Percentiles rank a stretch among this genome's conserved stretches.
These are phyloP conservation scores for Caenorhabditis doughertyi DNA, from an alignment of 2,888 invertebrate genomes.

Conservation along the genomic window DNA sequence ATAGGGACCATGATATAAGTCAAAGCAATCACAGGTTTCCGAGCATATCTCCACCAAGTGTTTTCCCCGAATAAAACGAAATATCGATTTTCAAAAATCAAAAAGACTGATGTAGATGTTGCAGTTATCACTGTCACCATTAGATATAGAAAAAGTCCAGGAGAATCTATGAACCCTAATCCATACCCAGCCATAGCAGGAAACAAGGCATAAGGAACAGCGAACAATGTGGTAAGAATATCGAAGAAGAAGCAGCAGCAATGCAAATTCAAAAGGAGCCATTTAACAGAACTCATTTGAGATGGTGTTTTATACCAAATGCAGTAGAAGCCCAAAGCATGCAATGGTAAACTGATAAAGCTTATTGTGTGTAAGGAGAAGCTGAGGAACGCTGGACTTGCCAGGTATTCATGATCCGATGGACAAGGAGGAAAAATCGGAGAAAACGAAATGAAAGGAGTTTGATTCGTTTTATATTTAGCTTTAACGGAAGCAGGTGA, in stretches of 20 bases:
- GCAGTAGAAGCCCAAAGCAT: constrained; percentile 46
- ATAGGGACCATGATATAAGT: background rate
- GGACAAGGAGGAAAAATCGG: background rate
- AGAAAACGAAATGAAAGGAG: too few relatives aligned
- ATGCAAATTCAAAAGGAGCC: constrained; percentile 4
- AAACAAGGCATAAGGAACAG: constrained; percentile 27
- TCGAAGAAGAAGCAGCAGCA: constrained; percentile 12
- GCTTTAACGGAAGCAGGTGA: too few relatives aligned
- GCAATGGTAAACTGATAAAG: constrained; percentile 3
- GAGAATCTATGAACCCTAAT: constrained; percentile 11
- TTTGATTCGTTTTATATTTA: too few relatives aligned
- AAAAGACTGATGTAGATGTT: background rate
- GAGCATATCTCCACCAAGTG: constrained; percentile 28
- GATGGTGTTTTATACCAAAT: constrained; percentile 31
- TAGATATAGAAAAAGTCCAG: constrained; percentile 15
- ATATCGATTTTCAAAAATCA: constrained; percentile 23
- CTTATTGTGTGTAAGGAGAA: background rate
- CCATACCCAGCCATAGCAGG: constrained; percentile 35
- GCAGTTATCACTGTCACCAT: constrained; percentile 22
- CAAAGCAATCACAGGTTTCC: background rate
- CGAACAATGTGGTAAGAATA: background rate
- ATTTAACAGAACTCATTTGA: constrained; percentile 29
- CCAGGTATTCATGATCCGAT: constrained; percentile 7
- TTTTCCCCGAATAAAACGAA: constrained; percentile 17
- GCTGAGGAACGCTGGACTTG: constrained; percentile 10